phyloP scores from a whole-genome alignment of 1,140 invertebrate genomes.

The Trachymyrmex cornetzi region DNA sequence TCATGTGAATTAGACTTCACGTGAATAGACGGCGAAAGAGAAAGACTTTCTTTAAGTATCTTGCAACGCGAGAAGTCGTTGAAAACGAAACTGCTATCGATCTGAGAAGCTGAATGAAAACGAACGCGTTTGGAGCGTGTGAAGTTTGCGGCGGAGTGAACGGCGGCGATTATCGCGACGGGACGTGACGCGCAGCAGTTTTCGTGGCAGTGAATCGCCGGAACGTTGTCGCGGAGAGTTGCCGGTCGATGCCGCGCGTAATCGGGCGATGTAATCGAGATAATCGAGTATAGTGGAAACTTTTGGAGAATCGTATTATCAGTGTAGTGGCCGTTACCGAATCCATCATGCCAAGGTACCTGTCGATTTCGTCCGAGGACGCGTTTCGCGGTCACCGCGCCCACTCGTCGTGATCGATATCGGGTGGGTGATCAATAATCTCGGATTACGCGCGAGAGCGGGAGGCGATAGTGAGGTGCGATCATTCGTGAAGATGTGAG shows the following conservation, averaged over 20 bases:
- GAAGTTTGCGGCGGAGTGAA: not conserved
- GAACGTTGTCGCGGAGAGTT: not conserved
- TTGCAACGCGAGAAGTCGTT: not conserved
- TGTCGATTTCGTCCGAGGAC: not conserved
- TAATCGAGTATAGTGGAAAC: not conserved
- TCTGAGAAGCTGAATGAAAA: not conserved
- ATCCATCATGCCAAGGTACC: not conserved
- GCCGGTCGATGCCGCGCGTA: not conserved
- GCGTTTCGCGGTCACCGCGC: not conserved
- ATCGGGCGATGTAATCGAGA: not conserved
- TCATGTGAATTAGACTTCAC: too few relatives aligned
- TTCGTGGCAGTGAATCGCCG: not conserved
- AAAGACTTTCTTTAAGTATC: not conserved
- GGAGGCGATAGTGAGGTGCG: not conserved
- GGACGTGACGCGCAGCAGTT: not conserved
- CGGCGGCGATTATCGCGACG: not conserved
- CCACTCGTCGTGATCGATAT: not conserved
- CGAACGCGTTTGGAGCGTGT: not conserved
- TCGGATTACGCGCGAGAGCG: not conserved
- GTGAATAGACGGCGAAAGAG: too few relatives aligned
- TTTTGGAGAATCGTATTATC: not conserved
- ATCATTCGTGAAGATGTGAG: constrained; percentile 19
- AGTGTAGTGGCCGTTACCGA: not conserved
- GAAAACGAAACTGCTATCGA: not conserved
- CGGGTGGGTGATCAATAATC: not conserved